Percentiles rank a stretch among this genome's conserved stretches.
These are phyloP conservation scores for Drosophila erecta DNA, from an alignment of 1,140 invertebrate genomes.

Conservation along the genomic window DNA sequence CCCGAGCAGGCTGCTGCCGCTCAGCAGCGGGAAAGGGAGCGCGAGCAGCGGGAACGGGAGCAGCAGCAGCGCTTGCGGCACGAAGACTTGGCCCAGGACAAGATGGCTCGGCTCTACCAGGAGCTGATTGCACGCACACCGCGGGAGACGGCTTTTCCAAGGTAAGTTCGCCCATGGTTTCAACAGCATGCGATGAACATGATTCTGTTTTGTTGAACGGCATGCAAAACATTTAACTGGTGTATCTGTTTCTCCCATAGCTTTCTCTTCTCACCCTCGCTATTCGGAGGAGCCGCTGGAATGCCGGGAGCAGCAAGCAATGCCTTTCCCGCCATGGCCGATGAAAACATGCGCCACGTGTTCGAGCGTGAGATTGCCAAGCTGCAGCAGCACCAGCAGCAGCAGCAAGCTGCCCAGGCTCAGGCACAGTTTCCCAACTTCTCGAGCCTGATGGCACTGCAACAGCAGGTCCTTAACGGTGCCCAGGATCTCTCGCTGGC, in stretches of 20 bases:
- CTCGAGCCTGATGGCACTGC: slow-evolving; percentile 88
- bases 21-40: slow-evolving; percentile 88
- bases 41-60: slow-evolving; percentile 84
- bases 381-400: slow-evolving; percentile 88
- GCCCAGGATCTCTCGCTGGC: slow-evolving; percentile 94
- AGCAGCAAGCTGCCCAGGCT: slow-evolving; percentile 72
- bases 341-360: slow-evolving; percentile 94
- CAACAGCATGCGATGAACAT: neutral
- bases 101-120: slow-evolving; percentile 98
- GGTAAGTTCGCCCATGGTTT: slow-evolving; percentile 85
- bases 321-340: slow-evolving; percentile 85
- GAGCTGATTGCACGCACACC: slow-evolving; percentile 93
- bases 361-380: slow-evolving; percentile 95
- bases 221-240: too few relatives aligned
- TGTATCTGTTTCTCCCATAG: slow-evolving; percentile 79
- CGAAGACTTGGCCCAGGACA: slow-evolving; percentile 98
- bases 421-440: slow-evolving; percentile 87
- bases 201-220: neutral
- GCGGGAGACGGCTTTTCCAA: slow-evolving; percentile 89
- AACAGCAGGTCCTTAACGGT: slow-evolving; percentile 89
- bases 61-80: slow-evolving; percentile 92
- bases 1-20: slow-evolving; percentile 85
- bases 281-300: slow-evolving; percentile 88
- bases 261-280: slow-evolving; percentile 90
- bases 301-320: slow-evolving; percentile 87